Conservation (phyloP, 1,140 invertebrate species). For the Hyposmocoma kahamanoa region DNA sequence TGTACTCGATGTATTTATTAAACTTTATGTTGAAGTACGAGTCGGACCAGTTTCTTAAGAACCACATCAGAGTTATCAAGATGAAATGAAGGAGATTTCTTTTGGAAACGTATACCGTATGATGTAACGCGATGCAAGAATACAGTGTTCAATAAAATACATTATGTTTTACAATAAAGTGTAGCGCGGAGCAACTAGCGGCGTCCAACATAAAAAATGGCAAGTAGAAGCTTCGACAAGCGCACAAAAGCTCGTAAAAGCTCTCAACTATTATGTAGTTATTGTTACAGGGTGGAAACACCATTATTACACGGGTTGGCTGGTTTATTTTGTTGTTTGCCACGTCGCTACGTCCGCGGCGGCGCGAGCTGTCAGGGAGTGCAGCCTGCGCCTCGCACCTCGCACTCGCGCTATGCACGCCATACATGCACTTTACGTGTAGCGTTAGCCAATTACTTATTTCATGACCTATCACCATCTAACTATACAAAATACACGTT, state of each 20-base stretch:
- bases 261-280: constrained; percentile 71
- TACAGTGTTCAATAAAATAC: constrained; percentile 70
- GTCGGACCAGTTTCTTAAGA: too few species aligned
- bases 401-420: neutral
- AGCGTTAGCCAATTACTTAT: too few species aligned
- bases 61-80: too few species aligned
- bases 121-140: too few species aligned
- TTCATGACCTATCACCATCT: too few species aligned
- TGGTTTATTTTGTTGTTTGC: constrained; percentile 65
- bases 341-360: constrained; percentile 28
- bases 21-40: too few species aligned
- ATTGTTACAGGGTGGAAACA: constrained; percentile 71
- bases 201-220: constrained; percentile 61
- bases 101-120: too few species aligned
- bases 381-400: neutral
- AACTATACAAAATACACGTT: too few species aligned
- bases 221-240: constrained; percentile 62
- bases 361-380: constrained; percentile 10
- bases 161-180: constrained; percentile 46
- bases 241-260: constrained; percentile 72
- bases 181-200: constrained; percentile 30
- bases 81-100: too few species aligned
- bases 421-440: constrained; percentile 1
- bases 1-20: too few species aligned
- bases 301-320: constrained; percentile 63